Evolutionary conservation across 2,888 invertebrate species (phyloP).

Genomic region (Diplolepis rosae): DNA sequence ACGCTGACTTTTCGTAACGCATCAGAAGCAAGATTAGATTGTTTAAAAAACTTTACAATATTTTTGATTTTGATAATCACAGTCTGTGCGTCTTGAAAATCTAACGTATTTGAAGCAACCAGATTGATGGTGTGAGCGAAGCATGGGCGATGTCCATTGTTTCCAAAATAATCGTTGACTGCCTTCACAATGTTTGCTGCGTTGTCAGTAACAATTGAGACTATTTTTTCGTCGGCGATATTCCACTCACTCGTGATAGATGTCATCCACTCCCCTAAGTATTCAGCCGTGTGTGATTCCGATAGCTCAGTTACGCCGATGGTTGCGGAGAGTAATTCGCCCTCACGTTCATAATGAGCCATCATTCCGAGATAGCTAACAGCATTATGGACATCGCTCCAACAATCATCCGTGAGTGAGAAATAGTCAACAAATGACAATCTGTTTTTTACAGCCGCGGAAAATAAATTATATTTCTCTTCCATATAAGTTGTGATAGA

Average conservation of each 20-base stretch:
- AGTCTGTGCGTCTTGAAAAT: too few relatives aligned
- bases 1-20: too few relatives aligned
- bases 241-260: conserved; percentile 32
- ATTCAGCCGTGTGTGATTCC: conserved; percentile 41
- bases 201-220: conserved; percentile 43
- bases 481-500: conserved; percentile 33
- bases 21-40: too few relatives aligned
- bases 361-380: conserved; percentile 36
- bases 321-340: conserved; percentile 33
- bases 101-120: too few relatives aligned
- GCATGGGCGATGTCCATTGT: conserved; percentile 48
- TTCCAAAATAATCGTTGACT: conserved; percentile 36
- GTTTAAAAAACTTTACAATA: too few relatives aligned
- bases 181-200: conserved; percentile 43
- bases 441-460: conserved; percentile 27
- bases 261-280: conserved; percentile 35
- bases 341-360: conserved; percentile 31
- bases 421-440: conserved; percentile 33
- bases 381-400: conserved; percentile 41
- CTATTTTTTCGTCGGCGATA: conserved; percentile 35
- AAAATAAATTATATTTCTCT: conserved; percentile 37
- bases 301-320: conserved; percentile 37
- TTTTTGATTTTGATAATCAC: too few relatives aligned
- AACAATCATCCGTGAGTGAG: conserved; percentile 34
- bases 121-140: conserved; percentile 51